Conservation (phyloP, 2,113 vertebrate genomes). For the Gavia stellata region DNA sequence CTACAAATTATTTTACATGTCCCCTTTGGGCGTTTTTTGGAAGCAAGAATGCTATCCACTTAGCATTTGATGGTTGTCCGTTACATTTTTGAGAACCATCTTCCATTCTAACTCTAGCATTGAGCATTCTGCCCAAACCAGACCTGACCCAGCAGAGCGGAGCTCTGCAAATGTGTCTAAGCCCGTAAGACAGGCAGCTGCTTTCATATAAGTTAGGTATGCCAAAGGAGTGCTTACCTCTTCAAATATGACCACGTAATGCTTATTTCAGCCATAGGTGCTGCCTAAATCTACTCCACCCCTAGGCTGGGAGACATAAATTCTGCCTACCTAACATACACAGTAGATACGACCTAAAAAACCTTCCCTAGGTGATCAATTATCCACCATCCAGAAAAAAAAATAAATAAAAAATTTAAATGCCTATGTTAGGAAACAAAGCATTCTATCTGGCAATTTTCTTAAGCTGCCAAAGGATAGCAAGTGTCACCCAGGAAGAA, state of each 20-base stretch:
- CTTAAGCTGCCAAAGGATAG: neutral
- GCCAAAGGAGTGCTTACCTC: neutral
- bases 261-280: neutral
- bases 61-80: neutral
- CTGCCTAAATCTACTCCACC: neutral
- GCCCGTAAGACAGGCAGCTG: neutral
- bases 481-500: neutral
- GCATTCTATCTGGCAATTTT: neutral
- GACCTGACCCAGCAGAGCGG: neutral
- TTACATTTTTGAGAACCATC: neutral
- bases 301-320: neutral
- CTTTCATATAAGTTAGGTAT: neutral
- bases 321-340: neutral
- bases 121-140: neutral
- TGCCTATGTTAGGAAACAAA: neutral
- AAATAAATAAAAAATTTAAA: neutral
- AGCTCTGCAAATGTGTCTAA: neutral
- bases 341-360: neutral
- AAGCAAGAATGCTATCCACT: neutral
- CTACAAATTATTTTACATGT: neutral
- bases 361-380: neutral
- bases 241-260: neutral
- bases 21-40: neutral
- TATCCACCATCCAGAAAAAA: neutral
- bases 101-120: neutral